Conservation (phyloP, 2,888 invertebrate species). For the Calliopum simillimum region DNA sequence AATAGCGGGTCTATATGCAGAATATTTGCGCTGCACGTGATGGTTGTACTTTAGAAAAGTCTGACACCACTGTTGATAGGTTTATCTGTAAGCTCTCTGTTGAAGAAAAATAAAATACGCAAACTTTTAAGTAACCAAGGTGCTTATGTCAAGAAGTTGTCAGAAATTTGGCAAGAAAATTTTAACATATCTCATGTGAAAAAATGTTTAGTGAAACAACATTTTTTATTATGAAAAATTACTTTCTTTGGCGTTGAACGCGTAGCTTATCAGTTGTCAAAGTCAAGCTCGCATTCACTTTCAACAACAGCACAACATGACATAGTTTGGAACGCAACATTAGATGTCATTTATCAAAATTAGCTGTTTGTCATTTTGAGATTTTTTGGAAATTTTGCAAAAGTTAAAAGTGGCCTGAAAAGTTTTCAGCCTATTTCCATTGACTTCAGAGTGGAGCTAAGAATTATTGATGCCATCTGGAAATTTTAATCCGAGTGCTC, state of each 20-base stretch:
- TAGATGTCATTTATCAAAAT: no score
- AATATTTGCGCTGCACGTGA: slow-evolving; percentile 1
- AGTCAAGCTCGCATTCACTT: background rate
- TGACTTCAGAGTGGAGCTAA: no score
- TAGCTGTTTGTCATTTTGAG: background rate
- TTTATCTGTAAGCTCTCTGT: slow-evolving; percentile 47
- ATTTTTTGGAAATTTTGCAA: background rate
- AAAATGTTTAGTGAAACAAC: background rate
- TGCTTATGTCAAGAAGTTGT: slow-evolving; percentile 20
- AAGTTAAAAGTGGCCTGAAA: no score
- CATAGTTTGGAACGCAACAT: background rate
- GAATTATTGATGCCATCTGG: no score
- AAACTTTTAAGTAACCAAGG: background rate
- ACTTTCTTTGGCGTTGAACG: background rate
- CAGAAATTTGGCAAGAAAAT: background rate
- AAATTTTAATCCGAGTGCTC: no score
- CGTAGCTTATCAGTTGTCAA: background rate
- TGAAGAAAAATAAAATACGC: background rate
- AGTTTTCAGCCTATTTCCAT: no score
- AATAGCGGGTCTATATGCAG: no score
- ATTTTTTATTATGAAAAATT: background rate
- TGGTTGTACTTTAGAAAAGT: background rate
- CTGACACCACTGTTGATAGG: slow-evolving; percentile 39
- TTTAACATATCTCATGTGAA: background rate
- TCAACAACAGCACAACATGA: background rate